Conservation (phyloP, 1,140 invertebrate genomes). For the Tetragonula clypearis region DNA sequence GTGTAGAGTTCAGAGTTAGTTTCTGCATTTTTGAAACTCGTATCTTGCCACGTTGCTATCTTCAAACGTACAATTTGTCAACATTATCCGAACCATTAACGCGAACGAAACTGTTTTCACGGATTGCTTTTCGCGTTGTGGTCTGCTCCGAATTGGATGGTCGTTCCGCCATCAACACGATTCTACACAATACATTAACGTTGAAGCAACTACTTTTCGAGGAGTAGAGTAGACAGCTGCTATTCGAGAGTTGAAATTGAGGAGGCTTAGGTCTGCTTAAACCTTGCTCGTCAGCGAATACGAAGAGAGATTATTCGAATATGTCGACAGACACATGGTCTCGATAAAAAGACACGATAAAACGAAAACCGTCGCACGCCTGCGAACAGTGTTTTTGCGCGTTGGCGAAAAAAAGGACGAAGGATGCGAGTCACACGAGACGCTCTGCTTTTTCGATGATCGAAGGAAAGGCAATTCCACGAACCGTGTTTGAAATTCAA, state of each 20-base stretch:
- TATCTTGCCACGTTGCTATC: not conserved
- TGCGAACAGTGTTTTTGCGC: not conserved
- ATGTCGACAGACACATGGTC: not conserved
- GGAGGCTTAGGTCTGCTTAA: not conserved
- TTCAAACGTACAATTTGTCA: too few relatives aligned
- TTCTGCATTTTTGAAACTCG: not conserved
- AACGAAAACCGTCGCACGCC: too few relatives aligned
- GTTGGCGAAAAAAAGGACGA: not conserved
- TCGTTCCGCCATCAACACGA: not conserved
- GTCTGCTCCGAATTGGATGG: not conserved
- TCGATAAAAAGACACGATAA: slow-evolving; percentile 2
- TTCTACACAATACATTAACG: not conserved
- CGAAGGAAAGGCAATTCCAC: not conserved
- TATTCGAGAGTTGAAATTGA: not conserved
- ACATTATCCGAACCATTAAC: not conserved
- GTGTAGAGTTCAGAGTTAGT: not conserved
- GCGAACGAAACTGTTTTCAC: too few relatives aligned
- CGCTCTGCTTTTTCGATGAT: not conserved
- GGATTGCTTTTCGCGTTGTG: not conserved
- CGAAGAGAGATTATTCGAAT: not conserved
- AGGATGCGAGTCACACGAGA: not conserved
- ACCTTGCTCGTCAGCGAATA: not conserved
- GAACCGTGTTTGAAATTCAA: not conserved
- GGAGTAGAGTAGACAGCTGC: not conserved
- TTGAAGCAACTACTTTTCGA: not conserved